A percentile compares a stretch with the other conserved stretches of the same genome.
Conservation (phyloP, 2,113 vertebrate species). For the Silurus meridionalis region DNA sequence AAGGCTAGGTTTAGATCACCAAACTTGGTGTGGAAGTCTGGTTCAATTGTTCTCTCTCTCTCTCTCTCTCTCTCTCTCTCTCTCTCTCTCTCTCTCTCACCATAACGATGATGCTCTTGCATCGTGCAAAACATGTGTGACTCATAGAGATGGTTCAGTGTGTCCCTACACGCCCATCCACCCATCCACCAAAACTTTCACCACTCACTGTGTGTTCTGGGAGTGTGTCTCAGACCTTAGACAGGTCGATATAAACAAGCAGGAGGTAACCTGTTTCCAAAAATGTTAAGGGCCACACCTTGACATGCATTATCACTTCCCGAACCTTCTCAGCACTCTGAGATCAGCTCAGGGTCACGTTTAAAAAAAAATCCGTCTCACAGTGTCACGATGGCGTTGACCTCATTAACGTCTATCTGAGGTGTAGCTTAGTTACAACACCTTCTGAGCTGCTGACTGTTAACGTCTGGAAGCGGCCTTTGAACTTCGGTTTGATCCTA, state of each 20-base stretch:
- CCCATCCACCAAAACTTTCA: constrained; percentile 8
- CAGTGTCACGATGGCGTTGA: background rate
- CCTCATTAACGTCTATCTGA: background rate
- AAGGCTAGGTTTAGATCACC: constrained; percentile 24
- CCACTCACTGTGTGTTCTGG: constrained; percentile 6
- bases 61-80: background rate
- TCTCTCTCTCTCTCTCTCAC: background rate
- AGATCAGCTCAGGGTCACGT: background rate
- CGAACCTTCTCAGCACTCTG: background rate
- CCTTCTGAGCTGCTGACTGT: background rate
- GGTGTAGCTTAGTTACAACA: background rate
- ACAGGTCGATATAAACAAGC: background rate
- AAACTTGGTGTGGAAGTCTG: background rate
- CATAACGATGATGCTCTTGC: background rate
- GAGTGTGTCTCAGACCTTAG: background rate
- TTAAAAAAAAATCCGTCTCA: background rate
- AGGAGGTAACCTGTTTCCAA: background rate
- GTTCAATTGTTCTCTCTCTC: background rate
- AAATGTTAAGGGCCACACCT: background rate
- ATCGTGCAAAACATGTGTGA: background rate
- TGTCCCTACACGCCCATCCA: constrained; percentile 5
- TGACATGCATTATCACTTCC: background rate
- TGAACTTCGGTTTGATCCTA: background rate
- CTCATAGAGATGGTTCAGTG: constrained; percentile 37
- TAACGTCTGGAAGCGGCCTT: background rate